phyloP scores from a whole-genome alignment of 2,888 invertebrate species.

The Cactoblastis cactorum region DNA sequence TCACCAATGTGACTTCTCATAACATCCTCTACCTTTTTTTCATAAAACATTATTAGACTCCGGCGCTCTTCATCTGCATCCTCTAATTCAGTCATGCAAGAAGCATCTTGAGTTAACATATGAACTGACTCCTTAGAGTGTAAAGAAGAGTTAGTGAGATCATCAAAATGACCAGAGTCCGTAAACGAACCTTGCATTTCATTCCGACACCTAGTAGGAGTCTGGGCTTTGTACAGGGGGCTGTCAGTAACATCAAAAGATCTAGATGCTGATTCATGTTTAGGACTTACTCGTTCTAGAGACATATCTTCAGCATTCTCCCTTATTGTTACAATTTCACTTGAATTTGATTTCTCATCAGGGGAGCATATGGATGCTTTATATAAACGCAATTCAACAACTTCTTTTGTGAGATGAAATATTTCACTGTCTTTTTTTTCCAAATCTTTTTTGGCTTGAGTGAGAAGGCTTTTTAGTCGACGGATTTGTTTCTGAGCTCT shows the following conservation, averaged over 20 bases:
- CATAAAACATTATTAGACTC: slow-evolving; percentile 84
- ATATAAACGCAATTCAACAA: slow-evolving; percentile 88
- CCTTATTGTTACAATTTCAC: slow-evolving; percentile 85
- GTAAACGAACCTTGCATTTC: slow-evolving; percentile 89
- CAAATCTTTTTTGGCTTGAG: slow-evolving; percentile 86
- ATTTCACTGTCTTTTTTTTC: slow-evolving; percentile 92
- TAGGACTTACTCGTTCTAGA: slow-evolving; percentile 53
- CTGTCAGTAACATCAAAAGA: slow-evolving; percentile 72
- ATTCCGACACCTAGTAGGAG: slow-evolving; percentile 66
- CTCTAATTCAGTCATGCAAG: slow-evolving; percentile 71
- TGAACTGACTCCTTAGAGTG: slow-evolving; percentile 87
- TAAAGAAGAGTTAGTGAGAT: slow-evolving; percentile 86
- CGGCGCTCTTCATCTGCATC: slow-evolving; percentile 83
- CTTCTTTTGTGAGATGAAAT: slow-evolving; percentile 85
- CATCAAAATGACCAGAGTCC: slow-evolving; percentile 93
- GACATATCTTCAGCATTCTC: slow-evolving; percentile 80
- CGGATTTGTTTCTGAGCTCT: slow-evolving; percentile 89
- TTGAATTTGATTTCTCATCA: slow-evolving; percentile 88
- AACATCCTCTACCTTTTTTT: slow-evolving; percentile 86
- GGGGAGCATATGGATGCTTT: slow-evolving; percentile 89
- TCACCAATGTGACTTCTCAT: slow-evolving; percentile 80
- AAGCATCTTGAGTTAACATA: slow-evolving; percentile 75
- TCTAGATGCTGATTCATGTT: slow-evolving; percentile 57
- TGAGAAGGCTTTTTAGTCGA: slow-evolving; percentile 84
- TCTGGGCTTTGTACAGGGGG: slow-evolving; percentile 66